Conservation (phyloP, 2,113 vertebrate species). For the Ascaphus truei region DNA sequence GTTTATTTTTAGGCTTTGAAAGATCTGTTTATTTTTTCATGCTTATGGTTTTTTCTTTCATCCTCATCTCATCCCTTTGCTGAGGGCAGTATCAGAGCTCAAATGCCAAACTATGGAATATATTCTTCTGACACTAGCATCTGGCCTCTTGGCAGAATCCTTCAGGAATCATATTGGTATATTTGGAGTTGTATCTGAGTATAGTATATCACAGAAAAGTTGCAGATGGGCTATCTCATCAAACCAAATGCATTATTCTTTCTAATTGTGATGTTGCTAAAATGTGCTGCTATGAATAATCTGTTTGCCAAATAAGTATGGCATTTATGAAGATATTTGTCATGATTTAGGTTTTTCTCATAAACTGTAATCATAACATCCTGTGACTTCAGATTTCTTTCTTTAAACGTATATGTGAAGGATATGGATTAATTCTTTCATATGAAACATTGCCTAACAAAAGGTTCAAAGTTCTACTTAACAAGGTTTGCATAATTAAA, state of each 20-base stretch:
- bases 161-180: constrained; percentile 61
- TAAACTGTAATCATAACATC: constrained; percentile 4
- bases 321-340: constrained; percentile 26
- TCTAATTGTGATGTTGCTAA: constrained; percentile 53
- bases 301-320: constrained; percentile 50
- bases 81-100: constrained; percentile 53
- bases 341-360: constrained; percentile 18
- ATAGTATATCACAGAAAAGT: constrained; percentile 55
- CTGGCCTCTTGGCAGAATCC: constrained; percentile 57
- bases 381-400: not conserved
- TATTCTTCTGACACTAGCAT: constrained; percentile 66
- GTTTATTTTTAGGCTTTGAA: constrained; percentile 12
- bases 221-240: constrained; percentile 52
- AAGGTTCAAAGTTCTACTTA: too few species aligned
- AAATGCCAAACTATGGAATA: constrained; percentile 66
- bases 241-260: constrained; percentile 49
- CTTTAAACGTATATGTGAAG: too few species aligned
- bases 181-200: constrained; percentile 60
- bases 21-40: constrained; percentile 16
- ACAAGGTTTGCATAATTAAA: too few species aligned
- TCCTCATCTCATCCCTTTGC: constrained; percentile 55
- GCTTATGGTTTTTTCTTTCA: constrained; percentile 24
- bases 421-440: too few species aligned
- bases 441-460: too few species aligned
- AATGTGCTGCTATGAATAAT: constrained; percentile 51